phyloP scores from a whole-genome alignment of 1,140 invertebrate species.

The Euura lappo region DNA sequence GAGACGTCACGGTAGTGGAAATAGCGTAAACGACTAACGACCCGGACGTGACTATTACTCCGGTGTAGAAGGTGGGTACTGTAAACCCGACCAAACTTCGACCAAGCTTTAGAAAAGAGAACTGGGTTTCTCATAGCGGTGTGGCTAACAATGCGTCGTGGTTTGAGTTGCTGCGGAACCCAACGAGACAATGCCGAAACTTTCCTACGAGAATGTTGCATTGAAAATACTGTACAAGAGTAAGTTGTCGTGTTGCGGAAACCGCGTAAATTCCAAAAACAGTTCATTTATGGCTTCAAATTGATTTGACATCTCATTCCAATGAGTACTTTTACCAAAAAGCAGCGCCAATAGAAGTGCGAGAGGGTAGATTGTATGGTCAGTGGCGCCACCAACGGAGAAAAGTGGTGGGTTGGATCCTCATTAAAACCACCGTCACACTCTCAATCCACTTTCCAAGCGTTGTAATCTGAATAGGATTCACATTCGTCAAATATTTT shows the following conservation, averaged over 20 bases:
- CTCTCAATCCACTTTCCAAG: too few relatives aligned
- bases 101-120: not conserved
- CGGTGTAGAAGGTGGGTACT: not conserved
- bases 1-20: not conserved
- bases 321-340: too few relatives aligned
- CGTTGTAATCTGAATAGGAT: too few relatives aligned
- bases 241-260: not conserved
- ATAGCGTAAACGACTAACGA: not conserved
- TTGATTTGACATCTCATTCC: too few relatives aligned
- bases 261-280: too few relatives aligned
- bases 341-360: too few relatives aligned
- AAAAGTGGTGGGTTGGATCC: too few relatives aligned
- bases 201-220: not conserved
- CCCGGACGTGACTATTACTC: constrained; percentile 3
- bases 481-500: too few relatives aligned
- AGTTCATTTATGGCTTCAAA: too few relatives aligned
- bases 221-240: not conserved
- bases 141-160: not conserved
- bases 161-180: not conserved
- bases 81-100: not conserved
- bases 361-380: too few relatives aligned
- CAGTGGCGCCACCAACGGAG: too few relatives aligned
- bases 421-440: too few relatives aligned
- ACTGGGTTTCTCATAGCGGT: not conserved
- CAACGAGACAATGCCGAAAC: not conserved